Conservation (phyloP, 2,113 vertebrate genomes). For the Psilopogon haemacephalus region DNA sequence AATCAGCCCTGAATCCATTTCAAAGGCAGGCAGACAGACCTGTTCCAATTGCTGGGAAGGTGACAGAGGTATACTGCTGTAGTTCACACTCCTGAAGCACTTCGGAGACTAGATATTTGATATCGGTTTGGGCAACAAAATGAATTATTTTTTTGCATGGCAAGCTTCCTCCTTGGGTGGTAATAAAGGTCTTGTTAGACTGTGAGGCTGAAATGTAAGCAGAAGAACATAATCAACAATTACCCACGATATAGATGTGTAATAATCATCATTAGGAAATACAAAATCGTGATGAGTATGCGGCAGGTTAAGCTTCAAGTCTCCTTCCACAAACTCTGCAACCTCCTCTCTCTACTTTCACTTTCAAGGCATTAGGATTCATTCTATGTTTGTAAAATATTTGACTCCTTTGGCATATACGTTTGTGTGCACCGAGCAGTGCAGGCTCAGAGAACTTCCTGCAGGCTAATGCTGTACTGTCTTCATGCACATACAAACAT, state of each 20-base stretch:
- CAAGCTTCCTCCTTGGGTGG: conserved; percentile 80
- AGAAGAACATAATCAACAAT: background rate
- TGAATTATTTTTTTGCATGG: conserved; percentile 87
- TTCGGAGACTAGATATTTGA: conserved; percentile 55
- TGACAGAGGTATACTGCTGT: conserved; percentile 71
- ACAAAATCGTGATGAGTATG: background rate
- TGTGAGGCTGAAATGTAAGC: conserved; percentile 71
- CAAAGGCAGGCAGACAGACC: conserved; percentile 70
- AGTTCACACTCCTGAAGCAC: conserved; percentile 79
- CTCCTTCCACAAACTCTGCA: background rate
- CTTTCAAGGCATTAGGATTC: background rate
- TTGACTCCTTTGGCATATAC: background rate
- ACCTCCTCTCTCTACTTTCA: background rate
- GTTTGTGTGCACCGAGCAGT: background rate
- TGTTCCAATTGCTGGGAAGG: conserved; percentile 91
- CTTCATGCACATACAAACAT: background rate
- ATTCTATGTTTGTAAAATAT: background rate
- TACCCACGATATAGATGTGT: background rate
- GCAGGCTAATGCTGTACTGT: background rate
- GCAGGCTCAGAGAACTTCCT: background rate
- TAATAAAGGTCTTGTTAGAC: conserved; percentile 65
- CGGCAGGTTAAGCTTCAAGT: background rate
- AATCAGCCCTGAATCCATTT: background rate
- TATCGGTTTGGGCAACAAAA: conserved; percentile 55
- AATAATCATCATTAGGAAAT: background rate